phyloP scores from a whole-genome alignment of 2,797 vertebrate species.

The Oophaga sylvatica region DNA sequence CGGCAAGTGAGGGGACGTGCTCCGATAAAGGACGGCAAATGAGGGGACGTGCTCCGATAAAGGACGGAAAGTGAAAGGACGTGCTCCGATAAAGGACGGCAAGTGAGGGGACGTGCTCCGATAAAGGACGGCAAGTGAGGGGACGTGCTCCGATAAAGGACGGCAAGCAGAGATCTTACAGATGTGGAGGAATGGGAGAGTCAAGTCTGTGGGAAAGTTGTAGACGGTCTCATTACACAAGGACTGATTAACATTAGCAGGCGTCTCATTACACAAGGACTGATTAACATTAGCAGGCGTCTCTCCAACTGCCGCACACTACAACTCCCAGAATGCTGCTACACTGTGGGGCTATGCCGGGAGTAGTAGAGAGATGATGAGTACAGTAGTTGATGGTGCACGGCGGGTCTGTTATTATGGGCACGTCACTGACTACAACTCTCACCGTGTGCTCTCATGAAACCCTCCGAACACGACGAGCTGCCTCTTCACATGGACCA shows the following conservation, averaged over 20 bases:
- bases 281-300: too few relatives aligned
- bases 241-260: too few relatives aligned
- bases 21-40: too few relatives aligned
- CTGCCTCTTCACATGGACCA: constrained; percentile 88
- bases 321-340: background rate
- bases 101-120: too few relatives aligned
- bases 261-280: too few relatives aligned
- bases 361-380: background rate
- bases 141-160: too few relatives aligned
- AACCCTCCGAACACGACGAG: constrained; percentile 95
- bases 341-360: background rate
- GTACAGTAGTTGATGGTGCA: background rate
- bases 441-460: constrained; percentile 89
- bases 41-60: too few relatives aligned
- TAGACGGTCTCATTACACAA: background rate
- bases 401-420: background rate
- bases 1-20: too few relatives aligned
- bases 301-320: background rate
- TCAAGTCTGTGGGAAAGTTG: background rate
- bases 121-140: too few relatives aligned
- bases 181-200: background rate
- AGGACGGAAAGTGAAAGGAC: too few relatives aligned
- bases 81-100: too few relatives aligned
- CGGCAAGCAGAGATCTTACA: background rate
- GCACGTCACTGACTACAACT: too few relatives aligned